phyloP scores from a whole-genome alignment of 1,140 invertebrate genomes.

The Drosophila ironensis region DNA sequence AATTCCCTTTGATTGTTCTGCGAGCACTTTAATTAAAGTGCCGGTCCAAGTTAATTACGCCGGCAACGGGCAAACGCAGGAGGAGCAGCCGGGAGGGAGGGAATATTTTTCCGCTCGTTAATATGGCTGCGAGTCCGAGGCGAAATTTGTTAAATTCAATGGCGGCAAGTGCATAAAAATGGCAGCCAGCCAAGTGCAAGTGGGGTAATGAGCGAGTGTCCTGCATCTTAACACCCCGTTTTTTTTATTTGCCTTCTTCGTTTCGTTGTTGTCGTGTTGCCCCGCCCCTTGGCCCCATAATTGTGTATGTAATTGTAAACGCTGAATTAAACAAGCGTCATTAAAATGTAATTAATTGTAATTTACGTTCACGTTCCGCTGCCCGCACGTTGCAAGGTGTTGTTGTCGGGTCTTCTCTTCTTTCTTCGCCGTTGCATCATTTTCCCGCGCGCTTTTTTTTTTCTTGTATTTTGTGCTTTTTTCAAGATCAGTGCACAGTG shows the following conservation, averaged over 20 bases:
- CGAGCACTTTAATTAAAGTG: slow-evolving; percentile 49
- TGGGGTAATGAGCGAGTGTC: slow-evolving; percentile 60
- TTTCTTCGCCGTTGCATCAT: slow-evolving; percentile 3
- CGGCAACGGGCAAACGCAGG: slow-evolving; percentile 20
- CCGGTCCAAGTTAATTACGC: slow-evolving; percentile 62
- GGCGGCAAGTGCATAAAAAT: slow-evolving; percentile 68
- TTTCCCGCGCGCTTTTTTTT: neutral
- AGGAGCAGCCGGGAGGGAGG: slow-evolving; percentile 2
- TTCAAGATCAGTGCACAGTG: slow-evolving; percentile 57
- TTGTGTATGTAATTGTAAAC: slow-evolving; percentile 81
- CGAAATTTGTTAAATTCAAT: slow-evolving; percentile 73
- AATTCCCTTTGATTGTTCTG: slow-evolving; percentile 61
- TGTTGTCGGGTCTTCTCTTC: slow-evolving; percentile 39
- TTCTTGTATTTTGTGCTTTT: neutral
- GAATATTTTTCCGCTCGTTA: slow-evolving; percentile 55
- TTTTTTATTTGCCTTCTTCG: neutral
- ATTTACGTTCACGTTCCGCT: slow-evolving; percentile 69
- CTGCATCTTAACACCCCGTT: slow-evolving; percentile 16
- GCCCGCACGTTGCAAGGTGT: slow-evolving; percentile 63
- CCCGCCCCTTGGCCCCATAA: slow-evolving; percentile 44
- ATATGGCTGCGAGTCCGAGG: slow-evolving; percentile 41
- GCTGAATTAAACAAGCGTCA: slow-evolving; percentile 81
- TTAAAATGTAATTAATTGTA: slow-evolving; percentile 82
- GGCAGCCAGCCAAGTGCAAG: slow-evolving; percentile 48
- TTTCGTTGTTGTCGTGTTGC: neutral